Percentiles rank a stretch among this genome's conserved stretches.
These are phyloP conservation scores for Pherbina coryleti DNA, from an alignment of 2,888 invertebrate species.

Conservation along the genomic window DNA sequence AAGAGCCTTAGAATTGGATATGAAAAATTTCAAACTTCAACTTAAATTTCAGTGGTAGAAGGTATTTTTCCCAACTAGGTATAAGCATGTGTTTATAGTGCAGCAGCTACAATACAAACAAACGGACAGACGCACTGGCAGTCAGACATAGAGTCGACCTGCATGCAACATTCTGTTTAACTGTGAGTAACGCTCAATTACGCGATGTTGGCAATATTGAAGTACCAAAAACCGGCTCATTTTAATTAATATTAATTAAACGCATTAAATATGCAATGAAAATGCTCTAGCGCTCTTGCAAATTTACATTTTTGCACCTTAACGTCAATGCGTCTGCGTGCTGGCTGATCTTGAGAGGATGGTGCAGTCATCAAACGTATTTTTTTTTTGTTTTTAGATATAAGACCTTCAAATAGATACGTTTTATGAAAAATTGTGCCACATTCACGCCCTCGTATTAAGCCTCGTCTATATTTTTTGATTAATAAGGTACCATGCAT, in stretches of 20 bases:
- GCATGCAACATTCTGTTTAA: neutral
- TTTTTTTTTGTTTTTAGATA: neutral
- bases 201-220: neutral
- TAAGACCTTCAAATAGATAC: neutral
- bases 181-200: conserved; percentile 16
- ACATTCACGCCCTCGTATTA: neutral
- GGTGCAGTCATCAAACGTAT: neutral
- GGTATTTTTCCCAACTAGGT: neutral
- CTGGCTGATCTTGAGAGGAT: conserved; percentile 14
- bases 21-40: conserved; percentile 14
- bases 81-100: neutral
- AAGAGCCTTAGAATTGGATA: conserved; percentile 6
- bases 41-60: neutral
- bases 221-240: conserved; percentile 27
- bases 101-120: neutral
- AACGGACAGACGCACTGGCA: neutral
- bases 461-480: neutral
- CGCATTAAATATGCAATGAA: conserved; percentile 59
- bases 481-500: neutral
- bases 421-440: neutral
- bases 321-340: neutral
- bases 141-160: neutral
- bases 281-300: conserved; percentile 13
- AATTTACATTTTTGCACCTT: neutral
- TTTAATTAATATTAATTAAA: conserved; percentile 63